phyloP scores from a whole-genome alignment of 1,140 invertebrate species.

The Drosophila subobscura region DNA sequence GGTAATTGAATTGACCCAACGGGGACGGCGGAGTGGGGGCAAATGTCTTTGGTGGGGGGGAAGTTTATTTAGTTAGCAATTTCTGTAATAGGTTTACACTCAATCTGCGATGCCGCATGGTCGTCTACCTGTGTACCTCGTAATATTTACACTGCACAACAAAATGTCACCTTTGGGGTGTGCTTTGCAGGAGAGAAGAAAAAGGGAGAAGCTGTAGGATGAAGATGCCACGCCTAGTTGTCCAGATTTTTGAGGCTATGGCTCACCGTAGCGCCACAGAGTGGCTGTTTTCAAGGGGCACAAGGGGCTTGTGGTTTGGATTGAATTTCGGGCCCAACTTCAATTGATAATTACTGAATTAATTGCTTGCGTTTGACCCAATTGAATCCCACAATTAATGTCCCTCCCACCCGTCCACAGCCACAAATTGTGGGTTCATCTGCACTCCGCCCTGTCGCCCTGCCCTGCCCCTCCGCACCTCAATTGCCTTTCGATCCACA shows the following conservation, averaged over 20 bases:
- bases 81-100: conserved; percentile 80
- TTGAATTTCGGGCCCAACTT: conserved; percentile 31
- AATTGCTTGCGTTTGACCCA: conserved; percentile 47
- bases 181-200: no score
- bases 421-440: conserved; percentile 21
- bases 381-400: conserved; percentile 47
- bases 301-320: not conserved
- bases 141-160: no score
- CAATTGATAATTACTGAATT: conserved; percentile 52
- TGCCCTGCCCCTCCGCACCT: no score
- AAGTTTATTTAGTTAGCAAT: conserved; percentile 76
- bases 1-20: conserved; percentile 73
- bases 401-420: conserved; percentile 14
- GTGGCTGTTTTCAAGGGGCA: not conserved
- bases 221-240: no score
- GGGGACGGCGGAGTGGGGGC: conserved; percentile 9
- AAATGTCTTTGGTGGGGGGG: conserved; percentile 15
- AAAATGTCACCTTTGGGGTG: not conserved
- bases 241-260: no score
- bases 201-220: no score
- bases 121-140: not conserved
- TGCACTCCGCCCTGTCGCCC: no score
- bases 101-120: conserved; percentile 51
- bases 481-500: no score
- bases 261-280: not conserved